These are phyloP conservation scores for Therioaphis trifolii DNA, from an alignment of 2,888 invertebrate species.

Conservation along the genomic window DNA sequence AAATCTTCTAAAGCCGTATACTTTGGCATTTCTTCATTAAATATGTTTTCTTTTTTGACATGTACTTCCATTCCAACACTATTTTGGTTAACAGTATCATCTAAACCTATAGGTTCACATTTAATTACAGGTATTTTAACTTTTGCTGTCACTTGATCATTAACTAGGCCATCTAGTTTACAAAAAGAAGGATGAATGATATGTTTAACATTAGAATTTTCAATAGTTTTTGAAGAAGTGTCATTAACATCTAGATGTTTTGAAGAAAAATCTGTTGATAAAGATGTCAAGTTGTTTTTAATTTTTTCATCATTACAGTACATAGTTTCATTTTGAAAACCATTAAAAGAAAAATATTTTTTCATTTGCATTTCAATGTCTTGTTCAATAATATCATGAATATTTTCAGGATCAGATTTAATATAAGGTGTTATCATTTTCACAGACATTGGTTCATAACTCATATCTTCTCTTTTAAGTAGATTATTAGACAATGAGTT, in stretches of 20 bases:
- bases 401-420: neutral
- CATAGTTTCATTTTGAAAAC: neutral
- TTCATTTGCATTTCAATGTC: neutral
- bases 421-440: too few species aligned
- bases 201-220: neutral
- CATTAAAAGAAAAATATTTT: neutral
- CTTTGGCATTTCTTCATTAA: neutral
- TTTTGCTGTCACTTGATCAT: neutral
- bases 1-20: neutral
- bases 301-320: neutral
- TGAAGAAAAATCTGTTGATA: neutral
- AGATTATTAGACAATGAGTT: too few species aligned
- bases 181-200: neutral
- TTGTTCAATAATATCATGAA: slow-evolving; percentile 8
- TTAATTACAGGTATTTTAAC: slow-evolving; percentile 2
- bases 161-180: neutral
- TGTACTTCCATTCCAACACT: neutral
- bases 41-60: neutral
- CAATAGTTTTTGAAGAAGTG: neutral
- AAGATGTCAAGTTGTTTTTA: slow-evolving; percentile 2
- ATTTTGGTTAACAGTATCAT: neutral
- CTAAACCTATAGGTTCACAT: neutral
- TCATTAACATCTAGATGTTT: neutral
- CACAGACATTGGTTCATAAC: too few species aligned
- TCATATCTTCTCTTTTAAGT: too few species aligned